Evolutionary conservation across 2,888 invertebrate species (phyloP), one percentile per base, ranked within the genome.

Genomic region (Cataglyphis livida): DNA sequence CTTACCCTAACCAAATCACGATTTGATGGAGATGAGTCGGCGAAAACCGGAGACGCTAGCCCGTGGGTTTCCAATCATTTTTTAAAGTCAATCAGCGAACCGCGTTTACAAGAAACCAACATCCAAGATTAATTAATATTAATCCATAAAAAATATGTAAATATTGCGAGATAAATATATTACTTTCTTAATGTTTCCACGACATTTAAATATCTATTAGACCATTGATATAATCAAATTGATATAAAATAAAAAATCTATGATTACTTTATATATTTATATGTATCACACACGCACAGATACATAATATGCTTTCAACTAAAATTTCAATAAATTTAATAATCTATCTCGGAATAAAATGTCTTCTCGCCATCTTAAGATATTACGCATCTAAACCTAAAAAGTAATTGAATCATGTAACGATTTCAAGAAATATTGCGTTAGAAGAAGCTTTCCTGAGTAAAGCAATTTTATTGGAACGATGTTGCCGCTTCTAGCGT

Each of bases 1-100:
- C 59, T 81, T 83, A 25, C 62, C 32, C 70, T 44, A 41, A 73
- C 65, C 48, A 78, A 84, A 86, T 85, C 87, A 79, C 61, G 74
- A 84, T 86, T 86, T 81, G 85, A 90, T 76, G 87, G 79, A 71
- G 85, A 87, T 87, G 88, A 90, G 84, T 87, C 68, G 82, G 64
- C 83, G 61, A 76, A 83, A 89, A 82, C 15, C 64, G 51, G 54
- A 62, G 35, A 15, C 51, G n/a, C 51, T 51, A 78, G 57, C 62
- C 38, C 28, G 76, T 41, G 38, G 70, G 44, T n/a, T 68, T 41
- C 10, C 38, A n/a, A 57, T 57, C 41, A 41, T 70, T 76, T 76
- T 76, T 76, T 54, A 0, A 54, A 70, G 71, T 71, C 41, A 51
- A 41, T 1, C 25, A n/a, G 25, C 62, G 18, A 62, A 44, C 48